phyloP scores from a whole-genome alignment of 1,140 invertebrate species.

The Hycleus phaleratus region DNA sequence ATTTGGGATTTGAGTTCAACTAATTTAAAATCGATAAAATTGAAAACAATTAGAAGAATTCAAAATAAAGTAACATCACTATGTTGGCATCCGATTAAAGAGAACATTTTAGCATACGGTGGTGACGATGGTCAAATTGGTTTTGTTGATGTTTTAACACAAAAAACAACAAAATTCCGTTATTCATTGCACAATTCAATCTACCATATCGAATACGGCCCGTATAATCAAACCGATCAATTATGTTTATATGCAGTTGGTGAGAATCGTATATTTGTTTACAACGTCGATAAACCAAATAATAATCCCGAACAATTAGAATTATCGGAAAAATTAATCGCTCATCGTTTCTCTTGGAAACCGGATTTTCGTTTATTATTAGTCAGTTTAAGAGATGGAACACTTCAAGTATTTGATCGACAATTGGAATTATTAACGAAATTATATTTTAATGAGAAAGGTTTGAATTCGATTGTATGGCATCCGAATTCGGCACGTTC shows the following conservation, averaged over 20 bases:
- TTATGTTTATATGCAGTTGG: constrained; percentile 46
- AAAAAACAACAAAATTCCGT: constrained; percentile 36
- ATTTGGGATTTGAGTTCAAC: constrained; percentile 58
- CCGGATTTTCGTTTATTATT: constrained; percentile 50
- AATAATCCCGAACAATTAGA: constrained; percentile 34
- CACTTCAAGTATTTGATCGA: constrained; percentile 12
- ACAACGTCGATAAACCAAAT: constrained; percentile 40
- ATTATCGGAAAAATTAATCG: constrained; percentile 37
- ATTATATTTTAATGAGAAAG: constrained; percentile 9
- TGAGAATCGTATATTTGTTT: constrained; percentile 45
- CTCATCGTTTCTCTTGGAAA: constrained; percentile 55
- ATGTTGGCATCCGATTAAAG: constrained; percentile 69
- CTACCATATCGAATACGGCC: constrained; percentile 44
- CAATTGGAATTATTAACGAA: constrained; percentile 6
- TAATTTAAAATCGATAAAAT: constrained; percentile 43
- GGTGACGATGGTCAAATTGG: constrained; percentile 66
- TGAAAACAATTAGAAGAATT: constrained; percentile 55
- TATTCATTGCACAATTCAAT: constrained; percentile 41
- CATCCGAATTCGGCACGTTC: constrained; percentile 55
- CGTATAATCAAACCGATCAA: constrained; percentile 31
- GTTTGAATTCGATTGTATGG: constrained; percentile 49
- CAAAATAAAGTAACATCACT: constrained; percentile 62
- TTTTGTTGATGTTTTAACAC: constrained; percentile 42
- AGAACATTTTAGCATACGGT: constrained; percentile 64
- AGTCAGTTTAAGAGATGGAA: constrained; percentile 54